Percentiles rank a stretch among this genome's conserved stretches.
phyloP scores from a whole-genome alignment of 2,113 vertebrate species.

The Oophaga pumilio region DNA sequence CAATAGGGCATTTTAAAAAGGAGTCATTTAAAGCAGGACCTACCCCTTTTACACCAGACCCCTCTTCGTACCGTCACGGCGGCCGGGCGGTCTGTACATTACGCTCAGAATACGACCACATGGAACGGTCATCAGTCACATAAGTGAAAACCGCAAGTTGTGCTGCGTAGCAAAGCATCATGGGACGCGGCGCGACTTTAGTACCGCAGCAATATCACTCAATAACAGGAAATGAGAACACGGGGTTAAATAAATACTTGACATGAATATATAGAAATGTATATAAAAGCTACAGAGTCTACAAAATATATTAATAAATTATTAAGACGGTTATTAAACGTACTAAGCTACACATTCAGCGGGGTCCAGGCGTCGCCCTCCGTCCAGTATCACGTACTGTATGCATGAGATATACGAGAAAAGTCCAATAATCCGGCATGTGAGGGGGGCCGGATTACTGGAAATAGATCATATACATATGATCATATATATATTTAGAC shows the following conservation, averaged over 20 bases:
- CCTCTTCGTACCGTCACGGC: neutral
- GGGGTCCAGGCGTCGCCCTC: neutral
- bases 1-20: no score
- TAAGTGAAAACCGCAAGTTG: neutral
- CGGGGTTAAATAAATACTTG: conserved; percentile 20
- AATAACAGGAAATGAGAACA: neutral
- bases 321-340: neutral
- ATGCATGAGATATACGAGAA: neutral
- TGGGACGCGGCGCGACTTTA: neutral
- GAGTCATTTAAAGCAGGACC: neutral
- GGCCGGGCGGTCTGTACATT: neutral
- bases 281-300: neutral
- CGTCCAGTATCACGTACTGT: conserved; percentile 3
- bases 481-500: no score
- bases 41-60: neutral
- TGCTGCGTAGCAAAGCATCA: neutral
- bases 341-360: neutral
- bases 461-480: no score
- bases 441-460: no score
- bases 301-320: conserved; percentile 7
- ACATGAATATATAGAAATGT: neutral
- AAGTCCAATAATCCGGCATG: neutral
- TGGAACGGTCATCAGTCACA: neutral
- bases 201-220: neutral
- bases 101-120: neutral